Percentiles rank a stretch among this genome's conserved stretches.
These are phyloP conservation scores for Pelmatolapia mariae DNA, from an alignment of 2,113 vertebrate species.

Conservation along the genomic window DNA sequence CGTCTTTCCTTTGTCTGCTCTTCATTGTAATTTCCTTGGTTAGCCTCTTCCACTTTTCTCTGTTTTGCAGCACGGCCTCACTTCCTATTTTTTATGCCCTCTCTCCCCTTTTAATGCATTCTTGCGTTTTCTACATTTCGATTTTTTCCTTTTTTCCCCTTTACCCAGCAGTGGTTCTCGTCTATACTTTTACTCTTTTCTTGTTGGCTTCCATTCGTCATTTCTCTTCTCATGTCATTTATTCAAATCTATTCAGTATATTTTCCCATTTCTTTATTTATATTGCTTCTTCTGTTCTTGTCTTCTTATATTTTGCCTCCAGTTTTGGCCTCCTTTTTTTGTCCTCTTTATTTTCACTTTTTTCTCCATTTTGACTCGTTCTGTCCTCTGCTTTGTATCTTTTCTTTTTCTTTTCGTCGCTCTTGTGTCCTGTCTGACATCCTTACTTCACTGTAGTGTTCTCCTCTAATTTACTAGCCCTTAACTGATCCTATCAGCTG, in stretches of 20 bases:
- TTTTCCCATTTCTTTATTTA: background rate
- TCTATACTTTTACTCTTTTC: background rate
- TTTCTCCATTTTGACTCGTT: background rate
- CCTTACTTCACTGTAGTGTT: background rate
- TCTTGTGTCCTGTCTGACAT: background rate
- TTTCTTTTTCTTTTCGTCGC: background rate
- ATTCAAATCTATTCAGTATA: background rate
- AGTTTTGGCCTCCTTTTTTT: background rate
- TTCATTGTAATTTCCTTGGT: background rate
- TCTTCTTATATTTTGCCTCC: background rate
- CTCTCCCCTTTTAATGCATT: background rate
- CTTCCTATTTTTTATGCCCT: background rate
- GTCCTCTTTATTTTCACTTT: background rate
- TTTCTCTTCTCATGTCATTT: background rate
- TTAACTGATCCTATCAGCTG: constrained; percentile 17
- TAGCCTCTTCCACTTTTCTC: background rate
- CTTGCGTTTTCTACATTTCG: background rate
- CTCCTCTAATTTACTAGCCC: constrained; percentile 18
- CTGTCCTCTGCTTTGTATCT: background rate
- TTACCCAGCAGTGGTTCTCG: background rate
- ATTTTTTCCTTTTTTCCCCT: background rate
- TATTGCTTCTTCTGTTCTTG: background rate
- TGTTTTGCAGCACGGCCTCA: background rate
- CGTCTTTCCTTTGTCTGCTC: background rate
- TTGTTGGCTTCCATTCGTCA: background rate